Evolutionary conservation across 1,140 invertebrate genomes (phyloP), one percentile per base, ranked within the genome.

Genomic region (Goniozus legneri): DNA sequence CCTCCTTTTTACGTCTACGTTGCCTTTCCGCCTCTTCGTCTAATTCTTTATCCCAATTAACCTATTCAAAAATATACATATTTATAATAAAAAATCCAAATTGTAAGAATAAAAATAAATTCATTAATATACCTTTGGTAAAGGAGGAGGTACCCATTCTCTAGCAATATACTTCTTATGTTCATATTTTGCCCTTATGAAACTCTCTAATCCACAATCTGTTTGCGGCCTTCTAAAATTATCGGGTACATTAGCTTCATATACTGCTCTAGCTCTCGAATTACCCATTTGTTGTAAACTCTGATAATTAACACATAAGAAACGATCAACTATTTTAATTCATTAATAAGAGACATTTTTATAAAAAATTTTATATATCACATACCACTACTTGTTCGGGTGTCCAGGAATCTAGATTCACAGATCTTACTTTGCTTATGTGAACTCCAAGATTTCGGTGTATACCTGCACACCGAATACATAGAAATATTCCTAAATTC

Each of bases 241-340:
- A 68, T 98, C 95, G 0, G 95, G 95, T 36, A 98, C 74, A 76
- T 97, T 95, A 1, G 95, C 95, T 79, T 99, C 96, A 70, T 98
- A 99, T 0, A 98, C 94, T 15, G 95, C 95, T 47, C 95, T 81
- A 0, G 93, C 96, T 57, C 91, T 79, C n/a, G 90, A 95, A 73
- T 99, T 98, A 8, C 96, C 96, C 90, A 99, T 97, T 73, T 96
- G 91, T 76, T 98, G 92, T 58, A 98, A 80, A 83, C 88, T 86
- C 86, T 88, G 58, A 30, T 70, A 16, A 54, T 40, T 19, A 20
- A 7, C 31, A 18, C 19, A 50, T 19, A 39, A 40, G 30, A 31
- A 38, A 27, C 43, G 36, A n/a, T n/a, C n/a, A n/a, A n/a, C n/a
- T 6, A 27, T 27, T 6, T 27, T 27, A 10, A 6, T 27, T 4